Evolutionary conservation across 2,113 vertebrate genomes (phyloP).

Genomic region (Catagonus wagneri): DNA sequence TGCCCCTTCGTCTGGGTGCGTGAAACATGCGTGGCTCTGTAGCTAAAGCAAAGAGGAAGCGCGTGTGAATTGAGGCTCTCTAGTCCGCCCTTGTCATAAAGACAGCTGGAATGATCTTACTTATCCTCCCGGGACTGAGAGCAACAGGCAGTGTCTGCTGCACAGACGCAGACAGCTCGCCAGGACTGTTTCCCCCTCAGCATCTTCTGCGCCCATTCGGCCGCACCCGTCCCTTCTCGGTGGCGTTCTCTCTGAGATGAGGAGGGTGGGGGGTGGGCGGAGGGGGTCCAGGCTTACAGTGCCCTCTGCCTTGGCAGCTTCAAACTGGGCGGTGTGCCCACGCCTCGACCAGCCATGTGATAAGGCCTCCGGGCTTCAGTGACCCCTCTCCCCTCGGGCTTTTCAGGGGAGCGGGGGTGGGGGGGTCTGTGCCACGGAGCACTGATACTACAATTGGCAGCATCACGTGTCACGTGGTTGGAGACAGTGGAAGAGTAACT

Average conservation of each 20-base stretch:
- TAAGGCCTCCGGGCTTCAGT: background rate
- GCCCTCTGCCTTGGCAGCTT: background rate
- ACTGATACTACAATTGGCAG: background rate
- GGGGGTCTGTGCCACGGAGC: too few relatives aligned
- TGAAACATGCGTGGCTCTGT: fast-evolving
- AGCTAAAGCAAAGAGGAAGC: background rate
- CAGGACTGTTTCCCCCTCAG: background rate
- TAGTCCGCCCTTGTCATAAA: background rate
- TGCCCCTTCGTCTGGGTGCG: background rate
- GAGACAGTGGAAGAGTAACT: background rate
- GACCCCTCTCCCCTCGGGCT: background rate
- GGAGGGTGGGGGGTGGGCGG: background rate
- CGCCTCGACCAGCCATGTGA: background rate
- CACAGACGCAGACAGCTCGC: background rate
- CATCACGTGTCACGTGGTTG: background rate
- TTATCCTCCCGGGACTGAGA: background rate
- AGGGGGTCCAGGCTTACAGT: background rate
- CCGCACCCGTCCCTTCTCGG: background rate
- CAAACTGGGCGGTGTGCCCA: background rate
- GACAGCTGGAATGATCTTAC: background rate
- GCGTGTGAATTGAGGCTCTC: too few relatives aligned
- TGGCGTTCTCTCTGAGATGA: background rate
- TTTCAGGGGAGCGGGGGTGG: background rate
- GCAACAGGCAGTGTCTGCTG: background rate
- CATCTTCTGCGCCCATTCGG: background rate